These are phyloP conservation scores for Protophormia terraenovae DNA, from an alignment of 2,888 invertebrate species.

Conservation along the genomic window DNA sequence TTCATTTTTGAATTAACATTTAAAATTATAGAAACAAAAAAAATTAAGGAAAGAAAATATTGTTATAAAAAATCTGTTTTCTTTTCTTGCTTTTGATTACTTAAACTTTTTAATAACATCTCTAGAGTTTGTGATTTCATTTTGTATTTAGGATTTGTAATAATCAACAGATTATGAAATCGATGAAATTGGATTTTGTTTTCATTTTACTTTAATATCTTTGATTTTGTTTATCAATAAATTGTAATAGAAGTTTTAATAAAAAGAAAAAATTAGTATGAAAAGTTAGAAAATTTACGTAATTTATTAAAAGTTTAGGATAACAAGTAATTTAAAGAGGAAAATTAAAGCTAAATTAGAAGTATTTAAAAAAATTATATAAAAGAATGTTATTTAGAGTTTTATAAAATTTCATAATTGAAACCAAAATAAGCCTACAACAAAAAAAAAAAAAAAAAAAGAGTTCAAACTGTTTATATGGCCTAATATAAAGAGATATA, in stretches of 20 bases:
- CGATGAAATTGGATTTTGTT: constrained; percentile 1
- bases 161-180: constrained; percentile 18
- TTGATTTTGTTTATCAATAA: not conserved
- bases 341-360: no score
- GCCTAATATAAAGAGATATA: no score
- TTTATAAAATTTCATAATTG: no score
- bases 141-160: not conserved
- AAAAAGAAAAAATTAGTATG: no score
- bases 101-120: not conserved
- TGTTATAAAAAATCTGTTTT: not conserved
- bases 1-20: not conserved
- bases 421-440: no score
- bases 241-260: not conserved
- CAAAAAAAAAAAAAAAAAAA: no score
- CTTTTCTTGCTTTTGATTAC: not conserved
- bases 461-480: no score
- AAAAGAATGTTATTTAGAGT: no score
- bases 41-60: not conserved
- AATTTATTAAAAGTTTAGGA: no score
- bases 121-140: not conserved
- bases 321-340: no score
- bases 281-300: no score
- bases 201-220: not conserved
- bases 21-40: not conserved
- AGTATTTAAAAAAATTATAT: no score